Base-by-base conservation (phyloP, 2,113 vertebrate genomes). In the Sorex araneus region DNA sequence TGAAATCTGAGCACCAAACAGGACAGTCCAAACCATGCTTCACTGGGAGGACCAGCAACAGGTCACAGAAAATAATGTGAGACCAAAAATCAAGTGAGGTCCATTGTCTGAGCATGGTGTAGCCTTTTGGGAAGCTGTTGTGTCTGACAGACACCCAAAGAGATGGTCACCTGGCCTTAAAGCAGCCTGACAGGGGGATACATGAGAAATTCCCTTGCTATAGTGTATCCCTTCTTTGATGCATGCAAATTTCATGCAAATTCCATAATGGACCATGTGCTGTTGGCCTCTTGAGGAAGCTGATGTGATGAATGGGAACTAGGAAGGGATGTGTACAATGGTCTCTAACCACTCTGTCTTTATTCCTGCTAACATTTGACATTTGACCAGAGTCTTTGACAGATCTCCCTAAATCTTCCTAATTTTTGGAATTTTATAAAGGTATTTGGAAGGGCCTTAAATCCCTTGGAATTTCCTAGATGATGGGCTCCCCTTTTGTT, bases 1-100 rank as follows among this genome's bases (percentile, higher is more conserved):
- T 12, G n/a, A 92, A 87, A 64, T 67, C 76, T n/a, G 60, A 71
- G 30, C 45, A 91, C 25, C 67, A 84, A 85, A 27, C 47, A 77
- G n/a, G 54, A 88, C 45, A 76, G 1, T 90, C 18, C 30, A 90
- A 28, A 32, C 47, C 47, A 63, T 2, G 11, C 11, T n/a, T 30
- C 9, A 23, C 9, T 50, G n/a, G n/a, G 74, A 15, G 2, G 32
- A 28, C 30, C 4, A 7, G n/a, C 7, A 30, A 60, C 4, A 3
- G 40, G 7, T 1, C 30, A 66, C 76, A 13, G 45, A 63, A 78
- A 64, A 75, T 9, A 78, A 8, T 4, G 2, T 12, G 27, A 28
- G 16, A 0, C 50, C 28, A 36, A 0, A 23, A 89, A 34, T 60
- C 28, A 82, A 71, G 16, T 57, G 40, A 67, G 10, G n/a, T 47